Evolutionary conservation across 92 coral and sea anemone genomes (phyloP), one percentile per base, ranked within the genome.

Genomic region (Umimayanthus chanpuru): DNA sequence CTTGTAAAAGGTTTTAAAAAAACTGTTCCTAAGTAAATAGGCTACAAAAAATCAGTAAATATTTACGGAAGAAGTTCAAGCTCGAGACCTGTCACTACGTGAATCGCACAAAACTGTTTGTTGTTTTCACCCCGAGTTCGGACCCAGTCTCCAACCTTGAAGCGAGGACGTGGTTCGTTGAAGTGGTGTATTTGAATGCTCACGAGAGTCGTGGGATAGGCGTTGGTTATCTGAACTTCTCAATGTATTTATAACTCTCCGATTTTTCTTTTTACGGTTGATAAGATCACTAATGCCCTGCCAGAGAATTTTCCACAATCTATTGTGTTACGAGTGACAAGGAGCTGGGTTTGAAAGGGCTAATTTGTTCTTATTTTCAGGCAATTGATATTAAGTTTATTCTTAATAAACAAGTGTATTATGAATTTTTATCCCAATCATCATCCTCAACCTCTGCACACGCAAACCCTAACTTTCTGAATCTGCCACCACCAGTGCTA

Each of bases 1-100:
- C 85, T 80, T 32, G 73, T 58, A 80, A 78, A 49, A 78, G 82
- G 44, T 78, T 78, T 78, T 47, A 78, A 78, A 78, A 76, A 79
- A 79, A 79, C 82, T 49, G 68, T 79, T 79, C 82, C 82, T 43
- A 25, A 79, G 68, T 79, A 8, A 79, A 79, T 79, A 79, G 82
- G 82, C 82, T 79, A 78, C 82, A 78, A 78, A 78, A 9, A 78
- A 78, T 78, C 82, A 78, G 82, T 50, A 78, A 44, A 78, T 78
- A 44, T n/a, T 28, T 9, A 78, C 82, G 82, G 23, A 78, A 78
- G 82, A 78, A 78, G 67, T 78, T 49, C 82, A 78, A 78, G 67
- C 32, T 78, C 82, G 11, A 78, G 82, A 78, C 82, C 50, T 78
- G 82, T 78, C 36, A 2, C 36, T 32, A 32, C 2, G 30, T 11